Evolutionary conservation across 1,140 invertebrate species (phyloP).

Genomic region (Paralvinella palmiformis): DNA sequence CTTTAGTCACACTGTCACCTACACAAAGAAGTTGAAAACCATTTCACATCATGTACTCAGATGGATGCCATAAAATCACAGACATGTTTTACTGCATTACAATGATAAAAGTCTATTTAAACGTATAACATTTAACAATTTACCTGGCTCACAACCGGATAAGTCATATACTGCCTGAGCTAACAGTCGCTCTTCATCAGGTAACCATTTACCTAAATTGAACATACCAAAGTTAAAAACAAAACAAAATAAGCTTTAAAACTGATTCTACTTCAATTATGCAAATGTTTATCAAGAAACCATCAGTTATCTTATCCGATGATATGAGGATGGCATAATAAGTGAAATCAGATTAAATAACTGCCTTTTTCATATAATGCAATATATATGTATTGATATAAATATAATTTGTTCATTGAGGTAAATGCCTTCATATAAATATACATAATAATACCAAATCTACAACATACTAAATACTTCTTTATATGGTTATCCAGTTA

Average conservation of each 20-base stretch:
- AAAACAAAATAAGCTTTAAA: conserved; percentile 10
- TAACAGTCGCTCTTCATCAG: conserved; percentile 50
- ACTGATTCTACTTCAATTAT: not conserved
- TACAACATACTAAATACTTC: too few species aligned
- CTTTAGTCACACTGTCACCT: conserved; percentile 46
- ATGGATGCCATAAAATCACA: not conserved
- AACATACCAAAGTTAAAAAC: conserved; percentile 14
- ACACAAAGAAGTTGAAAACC: not conserved
- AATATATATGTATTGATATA: too few species aligned
- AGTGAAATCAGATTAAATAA: too few species aligned
- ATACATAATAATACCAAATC: too few species aligned
- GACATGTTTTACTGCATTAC: too few species aligned
- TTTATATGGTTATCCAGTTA: too few species aligned
- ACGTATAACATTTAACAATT: conserved; percentile 10
- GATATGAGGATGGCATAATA: too few species aligned
- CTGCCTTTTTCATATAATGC: too few species aligned
- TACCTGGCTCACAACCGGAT: conserved; percentile 47
- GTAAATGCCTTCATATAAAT: too few species aligned
- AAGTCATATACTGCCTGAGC: conserved; percentile 52
- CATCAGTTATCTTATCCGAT: not conserved
- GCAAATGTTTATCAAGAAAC: not conserved
- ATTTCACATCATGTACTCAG: not conserved
- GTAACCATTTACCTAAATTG: conserved; percentile 54
- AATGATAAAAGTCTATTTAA: not conserved
- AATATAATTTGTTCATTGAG: too few species aligned